Evolutionary conservation across 2,113 vertebrate species (phyloP), one percentile per base, ranked within the genome.

Genomic region (Mobula hypostoma): DNA sequence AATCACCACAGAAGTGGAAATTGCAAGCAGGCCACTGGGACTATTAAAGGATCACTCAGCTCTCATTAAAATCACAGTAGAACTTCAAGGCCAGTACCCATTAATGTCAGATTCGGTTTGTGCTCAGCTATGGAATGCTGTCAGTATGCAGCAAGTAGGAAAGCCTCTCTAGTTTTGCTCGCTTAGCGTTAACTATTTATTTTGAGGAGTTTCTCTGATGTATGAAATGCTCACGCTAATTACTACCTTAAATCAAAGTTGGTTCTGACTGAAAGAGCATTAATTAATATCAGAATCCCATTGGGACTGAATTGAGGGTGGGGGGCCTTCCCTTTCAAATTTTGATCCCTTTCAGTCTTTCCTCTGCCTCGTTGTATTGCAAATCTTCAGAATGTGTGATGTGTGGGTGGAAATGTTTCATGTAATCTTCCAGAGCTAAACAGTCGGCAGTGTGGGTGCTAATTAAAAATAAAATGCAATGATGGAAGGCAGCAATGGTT

Each of bases 381-480:
- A 24, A 74, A 56, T 93, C 12, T 19, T 74, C 40, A 6, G 68
- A 93, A 76, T 56, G 70, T 74, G 12, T 11, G 70, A 74, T 76
- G 40, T 76, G 91, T 93, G 91, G 70, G 91, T 56, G 61, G 91
- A 74, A 24, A 93, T 93, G 68, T 74, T 93, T 93, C 91, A 93
- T 76, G 40, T 74, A 24, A 93, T 93, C 91, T 76, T 72, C 63
- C 85, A 17, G 36, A 76, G 36, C 36, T 12, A 29, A 74, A 74
- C 91, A 93, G 56, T 19, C 70, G 27, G 70, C 40, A 6, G 21
- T 56, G 21, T 29, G 27, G 91, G 40, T 74, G 36, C 91, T 93
- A 76, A 93, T 93, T 93, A 93, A 93, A 93, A 93, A 48, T 74
- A 93, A 72, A 68, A 74, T 36, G 29, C 21, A 74, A 93, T 74